Percentiles rank a stretch among this genome's conserved stretches.
phyloP scores from a whole-genome alignment of 2,797 vertebrate species.

The Odontamblyopus lacepedii region DNA sequence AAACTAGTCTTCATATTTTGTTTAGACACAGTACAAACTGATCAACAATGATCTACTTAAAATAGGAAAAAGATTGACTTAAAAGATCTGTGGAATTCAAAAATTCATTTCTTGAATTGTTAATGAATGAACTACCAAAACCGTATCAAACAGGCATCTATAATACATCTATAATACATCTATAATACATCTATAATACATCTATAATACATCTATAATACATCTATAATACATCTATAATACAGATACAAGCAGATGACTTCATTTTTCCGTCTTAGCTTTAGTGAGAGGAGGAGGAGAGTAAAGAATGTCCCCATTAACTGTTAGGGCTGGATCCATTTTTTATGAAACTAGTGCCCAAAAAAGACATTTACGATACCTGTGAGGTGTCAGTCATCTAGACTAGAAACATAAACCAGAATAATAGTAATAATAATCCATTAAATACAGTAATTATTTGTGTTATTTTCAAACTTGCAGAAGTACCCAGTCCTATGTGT shows the following conservation, averaged over 20 bases:
- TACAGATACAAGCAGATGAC: background rate
- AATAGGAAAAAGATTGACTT: no score
- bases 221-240: background rate
- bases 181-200: background rate
- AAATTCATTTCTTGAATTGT: background rate
- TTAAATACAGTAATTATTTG: no score
- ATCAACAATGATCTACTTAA: no score
- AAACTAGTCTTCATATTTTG: background rate
- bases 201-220: background rate
- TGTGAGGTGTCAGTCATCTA: background rate
- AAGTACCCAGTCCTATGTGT: slow-evolving; percentile 8
- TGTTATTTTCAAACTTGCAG: background rate
- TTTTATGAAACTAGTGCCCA: no score
- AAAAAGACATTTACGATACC: background rate
- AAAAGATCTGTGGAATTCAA: no score
- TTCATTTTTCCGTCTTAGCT: slow-evolving; percentile 4
- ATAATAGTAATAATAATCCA: background rate
- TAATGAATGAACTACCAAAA: background rate
- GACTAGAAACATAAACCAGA: background rate
- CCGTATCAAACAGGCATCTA: background rate
- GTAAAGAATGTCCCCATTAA: background rate
- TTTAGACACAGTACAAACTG: no score
- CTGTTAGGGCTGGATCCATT: background rate
- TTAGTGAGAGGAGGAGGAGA: slow-evolving; percentile 10
- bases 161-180: no score